Conservation (phyloP, 2,888 invertebrate genomes). For the Zhengitettix transpicula region DNA sequence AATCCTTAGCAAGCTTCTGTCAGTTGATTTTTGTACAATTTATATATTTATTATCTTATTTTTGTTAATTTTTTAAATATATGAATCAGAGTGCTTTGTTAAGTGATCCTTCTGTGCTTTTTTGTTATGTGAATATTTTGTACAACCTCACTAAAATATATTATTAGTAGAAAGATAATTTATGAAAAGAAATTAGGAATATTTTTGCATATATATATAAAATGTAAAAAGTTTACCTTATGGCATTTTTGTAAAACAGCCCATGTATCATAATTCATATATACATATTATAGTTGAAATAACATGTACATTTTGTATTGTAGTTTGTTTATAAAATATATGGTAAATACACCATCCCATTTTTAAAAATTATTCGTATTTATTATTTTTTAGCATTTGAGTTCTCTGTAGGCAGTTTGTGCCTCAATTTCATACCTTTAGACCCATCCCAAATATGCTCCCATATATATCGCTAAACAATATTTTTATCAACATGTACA, state of each 20-base stretch:
- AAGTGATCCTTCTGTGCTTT: conserved; percentile 11
- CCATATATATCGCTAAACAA: too few species aligned
- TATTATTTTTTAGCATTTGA: too few species aligned
- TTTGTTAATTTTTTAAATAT: conserved; percentile 1
- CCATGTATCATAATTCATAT: conserved; percentile 33
- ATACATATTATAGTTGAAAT: conserved; percentile 36
- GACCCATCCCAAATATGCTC: too few species aligned
- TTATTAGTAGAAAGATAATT: conserved; percentile 11
- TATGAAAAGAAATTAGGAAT: conserved; percentile 23
- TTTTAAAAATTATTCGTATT: conserved; percentile 3
- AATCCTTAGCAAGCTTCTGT: background rate
- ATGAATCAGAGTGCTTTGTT: conserved; percentile 5
- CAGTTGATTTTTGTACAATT: background rate
- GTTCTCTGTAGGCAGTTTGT: too few species aligned
- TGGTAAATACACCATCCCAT: conserved; percentile 20
- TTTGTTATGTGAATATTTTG: conserved; percentile 11
- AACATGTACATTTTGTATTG: conserved; percentile 61
- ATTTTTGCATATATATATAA: conserved; percentile 27
- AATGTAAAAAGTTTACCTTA: conserved; percentile 11
- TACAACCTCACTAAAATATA: conserved; percentile 12
- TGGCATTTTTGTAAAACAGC: conserved; percentile 18
- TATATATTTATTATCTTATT: conserved; percentile 6
- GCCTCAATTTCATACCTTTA: too few species aligned
- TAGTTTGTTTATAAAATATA: conserved; percentile 60
- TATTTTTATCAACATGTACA: too few species aligned